These are phyloP conservation scores for Lepus americanus DNA, from an alignment of 2,113 vertebrate species.

Conservation along the genomic window DNA sequence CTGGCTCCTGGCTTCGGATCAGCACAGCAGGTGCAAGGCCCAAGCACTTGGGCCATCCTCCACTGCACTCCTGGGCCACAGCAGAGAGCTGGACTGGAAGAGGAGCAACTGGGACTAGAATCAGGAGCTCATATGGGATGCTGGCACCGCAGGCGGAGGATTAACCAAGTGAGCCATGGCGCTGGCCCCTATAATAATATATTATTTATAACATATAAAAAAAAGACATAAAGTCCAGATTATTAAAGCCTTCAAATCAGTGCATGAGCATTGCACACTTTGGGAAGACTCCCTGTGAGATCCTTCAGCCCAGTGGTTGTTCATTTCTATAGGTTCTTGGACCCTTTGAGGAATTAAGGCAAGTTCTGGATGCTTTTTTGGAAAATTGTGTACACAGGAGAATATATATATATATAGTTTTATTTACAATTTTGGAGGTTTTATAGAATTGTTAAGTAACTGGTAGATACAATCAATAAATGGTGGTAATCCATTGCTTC, in stretches of 20 bases:
- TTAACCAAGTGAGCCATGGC: no score
- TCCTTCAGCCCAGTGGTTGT: not conserved
- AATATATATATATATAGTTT: not conserved
- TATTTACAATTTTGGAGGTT: not conserved
- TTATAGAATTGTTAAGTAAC: not conserved
- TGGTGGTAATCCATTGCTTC: not conserved
- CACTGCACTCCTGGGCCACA: no score
- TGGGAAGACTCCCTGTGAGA: not conserved
- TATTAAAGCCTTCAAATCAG: not conserved
- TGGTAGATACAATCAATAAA: not conserved
- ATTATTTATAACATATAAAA: not conserved
- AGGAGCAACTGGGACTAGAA: no score
- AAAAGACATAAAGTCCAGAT: not conserved
- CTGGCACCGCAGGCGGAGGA: no score
- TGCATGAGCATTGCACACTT: not conserved
- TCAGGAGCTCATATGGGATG: no score
- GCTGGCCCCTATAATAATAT: no score
- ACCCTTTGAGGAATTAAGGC: conserved; percentile 29
- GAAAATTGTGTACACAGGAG: not conserved
- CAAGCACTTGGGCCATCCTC: no score
- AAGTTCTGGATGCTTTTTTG: not conserved
- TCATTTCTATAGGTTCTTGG: conserved; percentile 16
- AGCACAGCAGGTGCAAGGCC: no score
- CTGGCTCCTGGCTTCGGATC: no score
- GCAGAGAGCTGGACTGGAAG: no score